Base-by-base conservation (phyloP, 2,888 invertebrate species). In the Sipha maydis region DNA sequence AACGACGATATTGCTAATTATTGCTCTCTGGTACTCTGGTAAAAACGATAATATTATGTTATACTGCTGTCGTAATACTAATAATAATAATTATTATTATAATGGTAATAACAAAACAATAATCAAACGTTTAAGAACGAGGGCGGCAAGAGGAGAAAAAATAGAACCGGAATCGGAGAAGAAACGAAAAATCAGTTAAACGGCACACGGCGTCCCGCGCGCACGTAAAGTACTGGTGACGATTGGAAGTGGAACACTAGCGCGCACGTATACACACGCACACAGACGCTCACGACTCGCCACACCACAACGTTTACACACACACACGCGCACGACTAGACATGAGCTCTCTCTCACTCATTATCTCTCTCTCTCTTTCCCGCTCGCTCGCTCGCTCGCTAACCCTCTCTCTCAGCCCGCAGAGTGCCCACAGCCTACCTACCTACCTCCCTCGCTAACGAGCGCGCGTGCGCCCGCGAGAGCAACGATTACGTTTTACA, bases 401-500 rank as follows among this genome's bases (percentile, higher is more conserved):
- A 48, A 0, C 73, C 21, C 25, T 14, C 41, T 14, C 5, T 19
- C 41, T 3, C 61, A 4, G 61, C 25, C 28, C 67, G 4, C 54
- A n/a, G n/a, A n/a, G n/a, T n/a, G n/a, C n/a, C n/a, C n/a, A n/a
- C n/a, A n/a, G n/a, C n/a, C n/a, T n/a, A n/a, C n/a, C 8, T 7
- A 17, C 67, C 11, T 38, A 19, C 67, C 41, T 25, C 41, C 4
- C 56, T 19, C 11, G 1, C 34, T 1, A 25, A 8, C 67, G 67
- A 54, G 69, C 38, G 34, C 83, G 54, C 48, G n/a, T 28, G 48
- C 19, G 7, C 77, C 8, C 19, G 79, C 69, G 31, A 56, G 38
- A 75, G 61, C 28, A 75, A 73, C 73, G 86, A 88, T 80, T 88
- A 88, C 86, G 80, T 75, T 88, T 88, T 80, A 73, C 78, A 61